Evolutionary conservation across 1,140 invertebrate genomes (phyloP).

Genomic region (Myzus persicae): DNA sequence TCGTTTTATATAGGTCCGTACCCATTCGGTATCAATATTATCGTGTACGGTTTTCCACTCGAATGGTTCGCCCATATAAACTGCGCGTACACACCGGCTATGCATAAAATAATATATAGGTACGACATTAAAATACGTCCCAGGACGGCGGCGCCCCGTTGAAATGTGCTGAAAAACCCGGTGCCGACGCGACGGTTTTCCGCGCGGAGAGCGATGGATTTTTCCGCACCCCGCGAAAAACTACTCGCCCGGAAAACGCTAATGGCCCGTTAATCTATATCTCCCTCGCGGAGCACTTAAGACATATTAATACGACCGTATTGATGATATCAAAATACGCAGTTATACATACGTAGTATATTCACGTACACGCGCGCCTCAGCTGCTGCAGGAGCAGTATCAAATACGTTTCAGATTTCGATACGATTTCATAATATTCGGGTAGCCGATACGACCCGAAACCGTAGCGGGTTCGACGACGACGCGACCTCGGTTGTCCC

Average conservation of each 20-base stretch:
- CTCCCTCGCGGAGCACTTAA: background rate
- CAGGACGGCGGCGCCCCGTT: no score
- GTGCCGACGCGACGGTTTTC: background rate
- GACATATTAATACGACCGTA: background rate
- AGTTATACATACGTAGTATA: no score
- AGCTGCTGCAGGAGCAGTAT: background rate
- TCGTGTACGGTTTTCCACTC: slow-evolving; percentile 39
- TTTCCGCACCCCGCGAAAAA: background rate
- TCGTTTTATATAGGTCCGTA: background rate
- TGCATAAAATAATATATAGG: no score
- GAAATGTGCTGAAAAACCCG: no score
- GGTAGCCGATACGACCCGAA: background rate
- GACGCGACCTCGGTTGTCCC: background rate
- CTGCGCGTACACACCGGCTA: no score
- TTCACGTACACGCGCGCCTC: background rate
- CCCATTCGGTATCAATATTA: background rate
- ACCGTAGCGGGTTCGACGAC: background rate
- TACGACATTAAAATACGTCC: no score
- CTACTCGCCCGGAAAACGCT: background rate
- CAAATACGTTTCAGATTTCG: background rate
- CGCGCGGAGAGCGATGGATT: background rate
- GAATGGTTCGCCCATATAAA: background rate
- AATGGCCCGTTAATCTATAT: background rate
- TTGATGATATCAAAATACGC: no score
- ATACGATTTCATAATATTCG: background rate